Evolutionary conservation across 2,113 vertebrate genomes (phyloP), one percentile per base, ranked within the genome.

Genomic region (Nerophis ophidion): DNA sequence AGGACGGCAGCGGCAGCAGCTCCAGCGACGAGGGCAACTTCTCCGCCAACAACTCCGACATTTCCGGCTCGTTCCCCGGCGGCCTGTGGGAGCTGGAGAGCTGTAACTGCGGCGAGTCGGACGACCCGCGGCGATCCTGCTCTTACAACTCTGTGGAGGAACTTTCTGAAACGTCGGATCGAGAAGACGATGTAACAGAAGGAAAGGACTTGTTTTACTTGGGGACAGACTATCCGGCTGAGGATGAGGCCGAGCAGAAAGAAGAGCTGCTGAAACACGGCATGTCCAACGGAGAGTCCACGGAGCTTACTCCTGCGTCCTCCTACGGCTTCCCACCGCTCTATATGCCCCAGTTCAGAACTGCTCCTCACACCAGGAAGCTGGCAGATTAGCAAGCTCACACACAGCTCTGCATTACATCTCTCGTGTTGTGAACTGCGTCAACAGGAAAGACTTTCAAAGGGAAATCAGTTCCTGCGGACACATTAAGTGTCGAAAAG

Each of bases 301-400:
- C 15, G 12, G 82, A 60, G 74, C 79, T 35, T 81, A 72, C 11
- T 74, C 72, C 79, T 45, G 71, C 5, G 60, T 57, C 57, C 13
- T 61, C 38, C 0, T 60, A 0, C 44, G 84, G 63, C 68, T 66
- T 72, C 1, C 75, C 89, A 51, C 70, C 86, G 3, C 83, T 92
- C 0, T 99, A 99, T 4, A 51, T 95, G 83, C 95, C 97, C 0
- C 97, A 99, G 59, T 97, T 95, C 77, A 92, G 84, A 75, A 78
- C 87, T 80, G 70, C 80, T 34, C 8, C 33, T 0, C 19, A 74
- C 42, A 70, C 68, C 26, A 89, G 84, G 59, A 83, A 77, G 36
- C 81, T 77, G 5, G 82, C 84, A 71, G 19, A 64, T 6, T 85
- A 81, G 71, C 63, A 82, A 34, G 17, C 48, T 46, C 44, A 48